Evolutionary conservation across 2,888 invertebrate genomes (phyloP).

Genomic region (Sinodicranocentrus sp.): DNA sequence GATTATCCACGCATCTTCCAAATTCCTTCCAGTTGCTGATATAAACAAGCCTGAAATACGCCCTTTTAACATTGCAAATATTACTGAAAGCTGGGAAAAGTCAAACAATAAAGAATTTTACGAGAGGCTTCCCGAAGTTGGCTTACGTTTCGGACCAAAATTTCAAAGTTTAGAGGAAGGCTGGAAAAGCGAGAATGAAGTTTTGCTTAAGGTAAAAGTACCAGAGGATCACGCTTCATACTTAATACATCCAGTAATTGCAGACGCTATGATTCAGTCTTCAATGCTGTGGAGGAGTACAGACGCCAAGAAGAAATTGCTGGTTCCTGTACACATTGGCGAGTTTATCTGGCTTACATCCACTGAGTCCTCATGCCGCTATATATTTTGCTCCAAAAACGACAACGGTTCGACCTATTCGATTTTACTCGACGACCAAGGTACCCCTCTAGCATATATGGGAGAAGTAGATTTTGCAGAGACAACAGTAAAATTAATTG

Average conservation of each 20-base stretch:
- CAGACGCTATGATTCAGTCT: slow-evolving; percentile 40
- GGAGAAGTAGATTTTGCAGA: slow-evolving; percentile 33
- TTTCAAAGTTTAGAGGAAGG: slow-evolving; percentile 30
- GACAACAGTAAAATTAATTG: slow-evolving; percentile 30
- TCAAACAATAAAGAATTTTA: neutral
- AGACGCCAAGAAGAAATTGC: slow-evolving; percentile 25
- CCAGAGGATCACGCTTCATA: neutral
- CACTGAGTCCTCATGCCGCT: neutral
- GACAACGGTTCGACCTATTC: neutral
- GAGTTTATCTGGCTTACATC: slow-evolving; percentile 50
- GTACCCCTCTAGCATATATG: slow-evolving; percentile 15
- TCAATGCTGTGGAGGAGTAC: slow-evolving; percentile 1
- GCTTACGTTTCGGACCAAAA: slow-evolving; percentile 36
- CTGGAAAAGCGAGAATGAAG: neutral
- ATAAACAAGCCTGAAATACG: neutral
- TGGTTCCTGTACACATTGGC: slow-evolving; percentile 49
- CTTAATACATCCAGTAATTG: neutral
- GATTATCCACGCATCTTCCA: neutral
- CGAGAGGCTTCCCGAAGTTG: slow-evolving; percentile 25
- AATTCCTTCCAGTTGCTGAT: slow-evolving; percentile 19
- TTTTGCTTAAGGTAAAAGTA: neutral
- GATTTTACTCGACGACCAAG: slow-evolving; percentile 22
- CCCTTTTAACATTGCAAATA: neutral
- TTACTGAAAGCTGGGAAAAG: neutral
- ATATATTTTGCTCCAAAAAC: neutral